phyloP scores from a whole-genome alignment of 37 sponge, comb jelly and placozoan species.

The Bolinopsis microptera region DNA sequence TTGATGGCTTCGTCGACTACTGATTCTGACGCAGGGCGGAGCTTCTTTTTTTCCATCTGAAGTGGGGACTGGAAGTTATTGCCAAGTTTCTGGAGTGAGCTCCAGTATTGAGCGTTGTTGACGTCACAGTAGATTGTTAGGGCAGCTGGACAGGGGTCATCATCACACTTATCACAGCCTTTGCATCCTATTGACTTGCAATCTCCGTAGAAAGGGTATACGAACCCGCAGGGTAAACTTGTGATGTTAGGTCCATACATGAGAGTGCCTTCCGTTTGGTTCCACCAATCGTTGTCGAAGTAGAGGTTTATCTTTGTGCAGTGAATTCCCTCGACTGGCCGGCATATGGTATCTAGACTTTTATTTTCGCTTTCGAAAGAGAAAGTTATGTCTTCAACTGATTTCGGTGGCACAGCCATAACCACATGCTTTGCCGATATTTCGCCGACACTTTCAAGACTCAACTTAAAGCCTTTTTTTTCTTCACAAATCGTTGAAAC shows the following conservation, averaged over 20 bases:
- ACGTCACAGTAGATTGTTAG: conserved; percentile 24
- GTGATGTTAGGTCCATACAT: conserved; percentile 24
- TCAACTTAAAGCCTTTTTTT: background rate
- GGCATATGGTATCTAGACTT: background rate
- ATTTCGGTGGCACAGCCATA: background rate
- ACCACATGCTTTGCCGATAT: background rate
- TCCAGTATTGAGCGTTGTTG: background rate
- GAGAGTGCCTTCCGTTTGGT: background rate
- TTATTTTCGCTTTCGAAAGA: background rate
- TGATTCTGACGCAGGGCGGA: background rate
- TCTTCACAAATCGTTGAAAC: background rate
- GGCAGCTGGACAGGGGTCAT: conserved; percentile 7
- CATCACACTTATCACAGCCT: background rate
- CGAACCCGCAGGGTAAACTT: background rate
- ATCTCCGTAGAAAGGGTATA: conserved; percentile 16
- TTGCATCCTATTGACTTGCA: background rate
- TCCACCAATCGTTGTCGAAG: conserved; percentile 31
- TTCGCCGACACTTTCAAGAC: background rate
- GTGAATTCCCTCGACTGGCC: background rate
- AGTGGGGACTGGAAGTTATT: background rate
- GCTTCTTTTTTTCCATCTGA: background rate
- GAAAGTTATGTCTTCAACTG: background rate
- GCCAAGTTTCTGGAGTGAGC: background rate
- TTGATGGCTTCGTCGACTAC: background rate
- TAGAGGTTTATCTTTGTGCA: conserved; percentile 44